Conservation (phyloP, 1,140 invertebrate species). For the Gryllus bimaculatus region DNA sequence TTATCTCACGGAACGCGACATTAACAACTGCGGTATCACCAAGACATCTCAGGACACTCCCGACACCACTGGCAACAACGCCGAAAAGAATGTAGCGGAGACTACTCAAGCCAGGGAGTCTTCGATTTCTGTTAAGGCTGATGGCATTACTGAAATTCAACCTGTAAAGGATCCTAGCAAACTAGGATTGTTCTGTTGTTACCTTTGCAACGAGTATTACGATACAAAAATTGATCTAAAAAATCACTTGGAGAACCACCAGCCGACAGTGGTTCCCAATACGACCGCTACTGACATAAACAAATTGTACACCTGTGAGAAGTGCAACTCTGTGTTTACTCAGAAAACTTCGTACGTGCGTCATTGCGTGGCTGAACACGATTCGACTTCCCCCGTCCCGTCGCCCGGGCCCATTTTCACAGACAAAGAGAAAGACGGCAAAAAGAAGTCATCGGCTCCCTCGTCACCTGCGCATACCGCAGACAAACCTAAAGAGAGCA, state of each 20-base stretch:
- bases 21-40: constrained; percentile 33
- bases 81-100: background rate
- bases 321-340: constrained; percentile 9
- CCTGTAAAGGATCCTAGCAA: background rate
- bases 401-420: background rate
- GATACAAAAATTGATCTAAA: constrained; percentile 32
- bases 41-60: constrained; percentile 16
- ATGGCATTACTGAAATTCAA: background rate
- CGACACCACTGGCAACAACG: background rate
- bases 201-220: constrained; percentile 34
- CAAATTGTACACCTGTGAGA: background rate
- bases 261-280: constrained; percentile 10
- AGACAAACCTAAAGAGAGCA: background rate
- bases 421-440: background rate
- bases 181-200: constrained; percentile 34
- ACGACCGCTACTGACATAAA: background rate
- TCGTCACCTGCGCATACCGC: background rate
- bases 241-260: constrained; percentile 29
- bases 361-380: constrained; percentile 4
- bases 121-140: background rate
- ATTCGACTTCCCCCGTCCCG: background rate
- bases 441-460: background rate
- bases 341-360: constrained; percentile 9
- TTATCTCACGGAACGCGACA: constrained; percentile 38
- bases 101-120: background rate